phyloP scores from a whole-genome alignment of 2,888 invertebrate species.

The Harpalus rubripes region DNA sequence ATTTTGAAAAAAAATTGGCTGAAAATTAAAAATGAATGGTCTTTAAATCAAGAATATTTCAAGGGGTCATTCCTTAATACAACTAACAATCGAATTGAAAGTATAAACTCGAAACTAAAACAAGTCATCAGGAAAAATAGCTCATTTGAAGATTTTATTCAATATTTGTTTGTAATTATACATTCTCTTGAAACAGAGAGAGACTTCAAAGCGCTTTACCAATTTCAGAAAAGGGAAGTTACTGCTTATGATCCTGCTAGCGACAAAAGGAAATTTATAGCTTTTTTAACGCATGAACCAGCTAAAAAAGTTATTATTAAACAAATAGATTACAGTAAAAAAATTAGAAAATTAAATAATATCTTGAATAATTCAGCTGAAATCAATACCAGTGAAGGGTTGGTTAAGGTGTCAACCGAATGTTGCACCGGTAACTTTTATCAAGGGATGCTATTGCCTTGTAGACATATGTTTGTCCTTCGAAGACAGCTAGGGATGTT shows the following conservation, averaged over 20 bases:
- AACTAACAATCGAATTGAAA: conserved; percentile 37
- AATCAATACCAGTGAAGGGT: no score
- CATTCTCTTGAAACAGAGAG: conserved; percentile 40
- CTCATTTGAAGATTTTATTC: conserved; percentile 29
- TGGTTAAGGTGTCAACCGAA: no score
- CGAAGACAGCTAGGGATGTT: no score
- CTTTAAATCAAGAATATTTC: background rate
- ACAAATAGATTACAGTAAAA: conserved; percentile 41
- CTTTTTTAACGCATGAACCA: background rate
- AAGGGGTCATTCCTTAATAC: conserved; percentile 46
- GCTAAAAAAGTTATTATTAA: conserved; percentile 15
- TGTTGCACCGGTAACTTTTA: no score
- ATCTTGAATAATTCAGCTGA: no score
- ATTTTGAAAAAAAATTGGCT: conserved; percentile 18
- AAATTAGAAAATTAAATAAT: background rate
- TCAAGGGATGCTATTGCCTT: no score
- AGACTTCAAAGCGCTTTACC: conserved; percentile 42
- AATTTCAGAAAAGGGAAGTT: conserved; percentile 36
- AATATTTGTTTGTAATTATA: conserved; percentile 21
- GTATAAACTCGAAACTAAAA: conserved; percentile 37
- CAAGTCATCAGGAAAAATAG: conserved; percentile 23
- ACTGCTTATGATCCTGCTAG: conserved; percentile 7
- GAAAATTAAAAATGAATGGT: conserved; percentile 23
- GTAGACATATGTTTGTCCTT: no score
- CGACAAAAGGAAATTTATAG: background rate